Base-by-base conservation (phyloP, 2,797 vertebrate genomes). In the Channallabes apus region DNA sequence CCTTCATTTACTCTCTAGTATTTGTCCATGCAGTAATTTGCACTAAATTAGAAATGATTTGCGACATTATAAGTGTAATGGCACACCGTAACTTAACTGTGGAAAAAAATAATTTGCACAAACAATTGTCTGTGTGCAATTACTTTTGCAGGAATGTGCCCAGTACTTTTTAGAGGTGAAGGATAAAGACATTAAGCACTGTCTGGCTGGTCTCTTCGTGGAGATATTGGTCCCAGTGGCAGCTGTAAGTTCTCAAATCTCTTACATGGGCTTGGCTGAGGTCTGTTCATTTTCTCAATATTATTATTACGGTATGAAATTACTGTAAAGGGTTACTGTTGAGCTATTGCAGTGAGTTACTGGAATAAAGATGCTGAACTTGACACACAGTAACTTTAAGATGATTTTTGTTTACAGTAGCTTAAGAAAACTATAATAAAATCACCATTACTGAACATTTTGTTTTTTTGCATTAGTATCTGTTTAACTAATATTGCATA, bases 151-250 rank as follows among this genome's bases (percentile, higher is more conserved):
- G 98, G 98, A 99, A 94, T 99, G 98, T 91, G 98, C 98, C 24
- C 98, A 98, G 93, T 99, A 99, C 94, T 99, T 99, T 94, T 93
- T 99, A 88, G 98, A 99, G 94, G 98, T 99, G 87, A 99, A 99
- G 94, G 98, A 99, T 93, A 99, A 99, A 95, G 98, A 99, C 90
- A 97, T 99, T 90, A 99, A 99, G 89, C 98, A 99, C 89, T 98
- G 98, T 87, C 94, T 99, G 91, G 98, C 98, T 1, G 98, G 98
- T 86, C 96, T 99, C 79, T 99, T 99, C 91, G 98, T 99, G 89
- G 98, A 99, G 94, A 98, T 99, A 92, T 96, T 99, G 79, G 97
- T 99, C 85, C 98, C 98, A 0, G 98, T 99, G 78, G 98, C 98
- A 88, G 98, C 98, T 90, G 98, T 99, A 93, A 98, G 98, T 98